Evolutionary conservation across 1,140 invertebrate genomes (phyloP).

Genomic region (Scaptodrosophila lebanonensis): DNA sequence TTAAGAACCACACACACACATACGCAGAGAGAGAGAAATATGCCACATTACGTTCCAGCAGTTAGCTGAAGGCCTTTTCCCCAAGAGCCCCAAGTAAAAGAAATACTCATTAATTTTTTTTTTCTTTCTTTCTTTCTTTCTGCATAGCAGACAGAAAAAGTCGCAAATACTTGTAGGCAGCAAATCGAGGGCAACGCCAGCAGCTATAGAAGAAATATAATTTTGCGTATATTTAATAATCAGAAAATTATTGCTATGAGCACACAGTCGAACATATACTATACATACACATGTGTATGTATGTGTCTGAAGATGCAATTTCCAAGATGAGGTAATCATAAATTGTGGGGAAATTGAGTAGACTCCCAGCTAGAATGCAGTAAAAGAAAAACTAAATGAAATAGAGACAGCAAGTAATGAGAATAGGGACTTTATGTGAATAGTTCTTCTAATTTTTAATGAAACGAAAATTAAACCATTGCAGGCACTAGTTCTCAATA

Average conservation of each 20-base stretch:
- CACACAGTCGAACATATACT: constrained; percentile 1
- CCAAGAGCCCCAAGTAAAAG: constrained; percentile 34
- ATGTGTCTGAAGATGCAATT: constrained; percentile 46
- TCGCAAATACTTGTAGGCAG: not conserved
- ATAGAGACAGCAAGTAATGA: too few species aligned
- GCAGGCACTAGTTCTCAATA: too few species aligned
- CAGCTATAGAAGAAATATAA: constrained; percentile 35
- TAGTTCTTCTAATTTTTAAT: too few species aligned
- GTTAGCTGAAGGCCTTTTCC: constrained; percentile 43
- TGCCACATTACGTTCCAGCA: constrained; percentile 1
- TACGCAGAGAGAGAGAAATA: not conserved
- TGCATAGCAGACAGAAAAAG: constrained; percentile 18
- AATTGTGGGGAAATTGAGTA: constrained; percentile 32
- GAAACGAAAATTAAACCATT: too few species aligned
- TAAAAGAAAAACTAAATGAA: too few species aligned
- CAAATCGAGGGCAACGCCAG: not conserved
- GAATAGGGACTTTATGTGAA: too few species aligned
- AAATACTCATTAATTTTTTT: constrained; percentile 60
- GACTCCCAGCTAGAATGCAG: constrained; percentile 11
- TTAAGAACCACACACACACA: constrained; percentile 35
- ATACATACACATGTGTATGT: constrained; percentile 3
- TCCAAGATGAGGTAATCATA: constrained; percentile 63
- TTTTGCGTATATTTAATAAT: constrained; percentile 63
- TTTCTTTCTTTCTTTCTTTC: constrained; percentile 5
- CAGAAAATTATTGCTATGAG: constrained; percentile 38